phyloP scores from a whole-genome alignment of 2,888 invertebrate genomes.

The Andrena chrysosceles region DNA sequence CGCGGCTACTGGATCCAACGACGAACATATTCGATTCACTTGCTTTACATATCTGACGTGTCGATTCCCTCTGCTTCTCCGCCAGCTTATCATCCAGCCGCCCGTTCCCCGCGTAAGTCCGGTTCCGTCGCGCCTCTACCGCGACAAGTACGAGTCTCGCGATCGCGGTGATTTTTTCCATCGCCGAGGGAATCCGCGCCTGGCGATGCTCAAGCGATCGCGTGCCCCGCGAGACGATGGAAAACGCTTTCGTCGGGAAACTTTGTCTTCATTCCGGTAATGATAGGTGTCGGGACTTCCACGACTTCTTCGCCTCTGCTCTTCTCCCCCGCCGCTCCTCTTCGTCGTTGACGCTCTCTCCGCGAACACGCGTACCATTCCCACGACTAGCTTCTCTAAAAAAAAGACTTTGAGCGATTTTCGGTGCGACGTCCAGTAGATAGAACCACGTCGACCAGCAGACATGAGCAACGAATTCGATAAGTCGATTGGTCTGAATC shows the following conservation, averaged over 20 bases:
- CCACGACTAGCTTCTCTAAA: background rate
- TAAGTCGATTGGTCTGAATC: constrained; percentile 44
- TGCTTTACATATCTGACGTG: background rate
- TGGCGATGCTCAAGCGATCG: background rate
- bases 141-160: background rate
- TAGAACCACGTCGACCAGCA: background rate
- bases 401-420: background rate
- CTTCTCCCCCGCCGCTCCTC: background rate
- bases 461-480: constrained; percentile 30
- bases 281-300: constrained; percentile 11
- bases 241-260: constrained; percentile 20
- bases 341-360: background rate
- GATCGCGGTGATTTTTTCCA: background rate
- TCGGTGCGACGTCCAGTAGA: background rate
- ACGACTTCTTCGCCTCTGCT: background rate
- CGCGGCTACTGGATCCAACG: constrained; percentile 7
- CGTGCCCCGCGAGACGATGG: background rate
- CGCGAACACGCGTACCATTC: constrained; percentile 6
- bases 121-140: background rate
- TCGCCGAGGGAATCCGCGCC: background rate
- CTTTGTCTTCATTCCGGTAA: constrained; percentile 20
- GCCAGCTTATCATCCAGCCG: background rate
- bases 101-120: background rate
- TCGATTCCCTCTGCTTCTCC: background rate
- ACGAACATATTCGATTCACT: background rate